These are phyloP conservation scores for Zeugodacus cucurbitae DNA, from an alignment of 1,140 invertebrate species.

Conservation along the genomic window DNA sequence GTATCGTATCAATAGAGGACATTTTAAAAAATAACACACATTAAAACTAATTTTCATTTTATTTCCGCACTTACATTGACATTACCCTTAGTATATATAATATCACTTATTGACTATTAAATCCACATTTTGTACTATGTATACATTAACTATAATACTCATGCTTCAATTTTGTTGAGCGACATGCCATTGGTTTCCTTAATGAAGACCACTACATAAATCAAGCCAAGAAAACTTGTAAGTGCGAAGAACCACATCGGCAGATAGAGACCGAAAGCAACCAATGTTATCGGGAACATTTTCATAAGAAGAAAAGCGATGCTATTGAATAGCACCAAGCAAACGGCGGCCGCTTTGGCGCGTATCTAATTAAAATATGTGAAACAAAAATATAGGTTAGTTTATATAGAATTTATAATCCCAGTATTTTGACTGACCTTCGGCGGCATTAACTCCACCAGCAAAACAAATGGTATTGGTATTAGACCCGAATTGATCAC, in stretches of 20 bases:
- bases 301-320: conserved; percentile 56
- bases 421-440: conserved; percentile 42
- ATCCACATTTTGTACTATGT: not conserved
- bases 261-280: conserved; percentile 52
- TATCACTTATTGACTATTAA: no score
- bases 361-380: conserved; percentile 49
- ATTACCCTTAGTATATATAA: no score
- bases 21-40: no score
- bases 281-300: conserved; percentile 57
- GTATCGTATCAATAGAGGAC: no score
- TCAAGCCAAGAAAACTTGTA: conserved; percentile 50
- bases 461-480: conserved; percentile 58
- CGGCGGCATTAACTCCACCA: conserved; percentile 57
- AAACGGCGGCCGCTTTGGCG: conserved; percentile 53
- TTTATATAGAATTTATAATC: no score
- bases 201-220: conserved; percentile 54
- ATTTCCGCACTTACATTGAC: no score
- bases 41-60: no score
- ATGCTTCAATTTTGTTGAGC: not conserved
- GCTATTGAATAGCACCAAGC: conserved; percentile 53
- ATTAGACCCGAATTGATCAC: conserved; percentile 54
- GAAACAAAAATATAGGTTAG: no score
- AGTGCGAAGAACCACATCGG: conserved; percentile 57
- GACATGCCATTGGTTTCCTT: conserved; percentile 60
- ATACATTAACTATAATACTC: not conserved